Evolutionary conservation across 2,888 invertebrate genomes (phyloP).

Genomic region (Lampropteryx suffumata): DNA sequence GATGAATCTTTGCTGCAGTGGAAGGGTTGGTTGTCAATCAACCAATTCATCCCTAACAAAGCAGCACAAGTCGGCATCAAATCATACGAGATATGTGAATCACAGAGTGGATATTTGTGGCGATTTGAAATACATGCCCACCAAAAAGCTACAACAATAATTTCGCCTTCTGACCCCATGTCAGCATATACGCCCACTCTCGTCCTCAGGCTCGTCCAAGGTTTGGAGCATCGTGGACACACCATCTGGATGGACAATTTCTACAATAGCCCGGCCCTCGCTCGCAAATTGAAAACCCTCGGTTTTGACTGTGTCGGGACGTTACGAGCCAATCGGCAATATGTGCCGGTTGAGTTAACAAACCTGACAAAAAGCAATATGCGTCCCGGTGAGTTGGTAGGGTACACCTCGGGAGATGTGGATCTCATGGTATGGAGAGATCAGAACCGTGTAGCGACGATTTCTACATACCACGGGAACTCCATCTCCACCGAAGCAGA

Average conservation of each 20-base stretch:
- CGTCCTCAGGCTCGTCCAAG: neutral
- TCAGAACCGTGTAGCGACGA: conserved; percentile 36
- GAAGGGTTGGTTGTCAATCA: conserved; percentile 16
- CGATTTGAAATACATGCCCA: conserved; percentile 5
- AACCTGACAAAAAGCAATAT: conserved; percentile 14
- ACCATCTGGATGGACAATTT: conserved; percentile 22
- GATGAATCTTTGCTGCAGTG: conserved; percentile 15
- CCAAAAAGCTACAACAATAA: neutral
- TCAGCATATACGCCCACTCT: neutral
- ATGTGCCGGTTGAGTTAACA: conserved; percentile 25
- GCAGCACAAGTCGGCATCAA: conserved; percentile 5
- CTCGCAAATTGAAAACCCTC: neutral
- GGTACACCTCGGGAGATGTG: conserved; percentile 40
- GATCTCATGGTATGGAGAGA: conserved; percentile 54
- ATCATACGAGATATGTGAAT: conserved; percentile 11
- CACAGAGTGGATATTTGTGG: conserved; percentile 11
- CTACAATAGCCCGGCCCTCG: neutral
- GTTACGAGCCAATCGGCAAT: conserved; percentile 26
- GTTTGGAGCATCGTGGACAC: conserved; percentile 9
- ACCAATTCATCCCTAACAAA: conserved; percentile 19
- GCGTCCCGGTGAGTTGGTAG: conserved; percentile 18
- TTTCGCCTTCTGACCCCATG: neutral
- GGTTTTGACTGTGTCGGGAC: conserved; percentile 28
- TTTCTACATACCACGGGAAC: conserved; percentile 32
- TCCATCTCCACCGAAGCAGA: no score